Conservation (phyloP, 2,113 vertebrate genomes). For the Aplodontia rufa region DNA sequence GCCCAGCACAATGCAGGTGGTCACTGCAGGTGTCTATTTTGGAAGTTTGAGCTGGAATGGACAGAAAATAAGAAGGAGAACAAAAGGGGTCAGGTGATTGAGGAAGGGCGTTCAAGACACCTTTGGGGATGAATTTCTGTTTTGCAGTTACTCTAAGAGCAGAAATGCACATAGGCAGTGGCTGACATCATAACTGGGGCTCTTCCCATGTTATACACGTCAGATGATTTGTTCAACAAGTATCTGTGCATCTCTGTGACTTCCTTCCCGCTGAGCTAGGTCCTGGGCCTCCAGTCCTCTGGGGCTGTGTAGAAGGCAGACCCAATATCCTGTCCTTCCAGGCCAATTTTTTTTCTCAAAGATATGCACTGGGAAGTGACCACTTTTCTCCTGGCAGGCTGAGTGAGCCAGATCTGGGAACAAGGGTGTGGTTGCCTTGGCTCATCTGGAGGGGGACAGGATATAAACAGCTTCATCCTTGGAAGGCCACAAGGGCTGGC, state of each 20-base stretch:
- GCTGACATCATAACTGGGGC: not conserved
- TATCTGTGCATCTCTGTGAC: not conserved
- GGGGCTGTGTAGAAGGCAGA: not conserved
- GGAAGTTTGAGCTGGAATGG: not conserved
- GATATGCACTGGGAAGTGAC: not conserved
- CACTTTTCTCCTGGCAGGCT: not conserved
- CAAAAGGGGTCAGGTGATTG: not conserved
- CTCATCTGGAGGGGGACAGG: not conserved
- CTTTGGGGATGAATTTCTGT: not conserved
- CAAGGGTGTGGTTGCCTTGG: no score
- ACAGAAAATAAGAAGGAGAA: not conserved
- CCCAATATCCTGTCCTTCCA: not conserved
- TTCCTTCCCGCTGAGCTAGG: not conserved
- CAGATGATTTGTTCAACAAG: not conserved
- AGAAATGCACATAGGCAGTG: not conserved
- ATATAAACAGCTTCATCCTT: not conserved
- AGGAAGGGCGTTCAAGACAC: not conserved
- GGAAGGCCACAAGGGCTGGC: not conserved
- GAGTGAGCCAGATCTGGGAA: not conserved
- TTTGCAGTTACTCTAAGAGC: not conserved
- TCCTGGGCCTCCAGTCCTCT: not conserved
- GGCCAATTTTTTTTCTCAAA: not conserved
- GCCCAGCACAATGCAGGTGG: accelerated
- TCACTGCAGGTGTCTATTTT: not conserved
- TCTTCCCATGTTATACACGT: not conserved